phyloP scores from a whole-genome alignment of 2,113 vertebrate genomes.

The Phocoena phocoena region DNA sequence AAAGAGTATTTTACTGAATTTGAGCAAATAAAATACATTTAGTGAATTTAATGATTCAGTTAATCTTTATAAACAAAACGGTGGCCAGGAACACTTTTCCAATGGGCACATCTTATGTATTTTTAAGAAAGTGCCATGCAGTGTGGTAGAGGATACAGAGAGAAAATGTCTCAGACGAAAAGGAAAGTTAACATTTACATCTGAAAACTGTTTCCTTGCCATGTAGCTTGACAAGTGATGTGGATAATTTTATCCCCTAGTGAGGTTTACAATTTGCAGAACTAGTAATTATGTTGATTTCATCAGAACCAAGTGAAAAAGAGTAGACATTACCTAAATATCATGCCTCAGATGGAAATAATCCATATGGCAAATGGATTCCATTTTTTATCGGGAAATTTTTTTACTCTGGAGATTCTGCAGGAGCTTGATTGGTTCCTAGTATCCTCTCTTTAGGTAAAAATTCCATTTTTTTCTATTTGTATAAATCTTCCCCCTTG shows the following conservation, averaged over 20 bases:
- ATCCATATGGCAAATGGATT: conserved; percentile 57
- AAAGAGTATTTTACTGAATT: conserved; percentile 39
- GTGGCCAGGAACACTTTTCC: conserved; percentile 44
- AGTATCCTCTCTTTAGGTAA: not conserved
- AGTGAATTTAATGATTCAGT: not conserved
- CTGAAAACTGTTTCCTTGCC: conserved; percentile 69
- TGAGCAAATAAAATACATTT: conserved; percentile 50
- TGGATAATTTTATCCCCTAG: conserved; percentile 74
- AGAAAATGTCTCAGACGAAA: conserved; percentile 61
- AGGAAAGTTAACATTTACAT: conserved; percentile 70
- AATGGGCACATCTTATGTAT: conserved; percentile 20
- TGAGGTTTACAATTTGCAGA: conserved; percentile 72
- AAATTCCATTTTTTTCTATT: not conserved
- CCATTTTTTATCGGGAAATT: conserved; percentile 25
- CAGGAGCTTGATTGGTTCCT: not conserved
- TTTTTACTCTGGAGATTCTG: not conserved
- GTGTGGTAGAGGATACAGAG: not conserved
- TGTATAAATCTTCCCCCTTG: not conserved
- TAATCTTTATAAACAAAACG: conserved; percentile 49
- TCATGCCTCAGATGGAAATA: conserved; percentile 50
- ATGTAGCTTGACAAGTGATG: conserved; percentile 74
- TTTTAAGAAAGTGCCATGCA: conserved; percentile 49
- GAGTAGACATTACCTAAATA: conserved; percentile 71
- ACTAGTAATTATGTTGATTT: conserved; percentile 70
- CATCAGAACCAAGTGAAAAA: conserved; percentile 73